Evolutionary conservation across 2,113 vertebrate genomes (phyloP), one percentile per base, ranked within the genome.

Genomic region (Meriones unguiculatus): DNA sequence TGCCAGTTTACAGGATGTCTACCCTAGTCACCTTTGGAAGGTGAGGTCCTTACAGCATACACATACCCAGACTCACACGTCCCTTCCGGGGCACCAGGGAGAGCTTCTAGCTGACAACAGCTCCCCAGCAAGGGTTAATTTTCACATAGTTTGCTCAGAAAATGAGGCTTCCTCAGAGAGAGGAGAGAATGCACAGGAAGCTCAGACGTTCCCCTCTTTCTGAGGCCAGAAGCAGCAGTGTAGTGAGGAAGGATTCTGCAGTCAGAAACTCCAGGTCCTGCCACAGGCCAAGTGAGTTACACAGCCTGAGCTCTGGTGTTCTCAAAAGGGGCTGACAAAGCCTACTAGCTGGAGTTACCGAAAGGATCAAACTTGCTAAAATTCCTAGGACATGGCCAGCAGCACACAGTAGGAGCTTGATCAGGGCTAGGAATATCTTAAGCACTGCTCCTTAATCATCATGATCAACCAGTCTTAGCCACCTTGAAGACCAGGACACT

Each of bases 21-120:
- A 14, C 1, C 35, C 5, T 11, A 12, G 0, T 0, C 0, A 1
- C 65, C 7, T n/a, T 5, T 32, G 3, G 20, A 25, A 50, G 41
- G 41, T 11, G 35, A 10, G 38, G 35, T 85, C 41, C n/a, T 59
- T 4, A 75, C 70, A 59, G 69, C 65, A 2, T 50, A 70, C 28
- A 2, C 35, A 12, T 4, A 62, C 38, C 77, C 0, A 15, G 11
- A 54, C 41, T 25, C 50, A 35, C 14, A 11, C 57, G 62, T 77
- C 52, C 50, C 70, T 1, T 38, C 28, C 14, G 1, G 28, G 46
- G 28, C 14, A 70, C 32, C 11, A 0, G 0, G 41, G 30, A 41
- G 2, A 30, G 69, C 38, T 22, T 30, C 41, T 8, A 11, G 62
- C 69, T 35, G 46, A 32, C 77, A 82, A 69, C 15, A 64, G 18